Evolutionary conservation across 2,113 vertebrate species (phyloP), one percentile per base, ranked within the genome.

Genomic region (Strix uralensis): DNA sequence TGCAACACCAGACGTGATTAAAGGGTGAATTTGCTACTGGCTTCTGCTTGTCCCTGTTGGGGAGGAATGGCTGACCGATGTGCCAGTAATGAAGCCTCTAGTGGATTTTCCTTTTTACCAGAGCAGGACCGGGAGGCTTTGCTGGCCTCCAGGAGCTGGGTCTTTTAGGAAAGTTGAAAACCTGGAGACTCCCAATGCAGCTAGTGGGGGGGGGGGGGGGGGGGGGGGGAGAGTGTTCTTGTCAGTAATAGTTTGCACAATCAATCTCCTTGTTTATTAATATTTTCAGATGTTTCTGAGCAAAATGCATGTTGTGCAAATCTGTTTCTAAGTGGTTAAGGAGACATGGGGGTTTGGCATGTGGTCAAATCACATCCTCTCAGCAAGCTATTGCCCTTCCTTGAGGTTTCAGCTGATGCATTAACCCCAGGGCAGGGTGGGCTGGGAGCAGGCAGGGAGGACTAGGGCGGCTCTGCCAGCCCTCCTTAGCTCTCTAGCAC

Each of bases 271-370:
- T 4, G 65, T 85, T 91, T 94, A 69, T 95, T 92, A 82, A 82
- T 89, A 18, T 86, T 80, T 92, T 85, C 78, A 80, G 62, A 73
- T 92, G 73, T 88, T 96, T 87, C 94, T 81, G 81, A 91, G 71
- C 44, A 92, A 91, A 89, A 71, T 27, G 40, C 74, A 88, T 1
- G 1, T 92, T 86, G 77, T 78, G 44, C 78, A 90, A 62, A 94
- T 92, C 84, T 95, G 47, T 92, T 95, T 91, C 73, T 92, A 67
- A 75, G 85, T 73, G 91, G 66, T 38, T 75, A 63, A 79, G 59
- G 75, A 93, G 73, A 73, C 82, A 65, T 32, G 46, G 46, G 66
- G n/a, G 25, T 36, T 92, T 95, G 88, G 86, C 75, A 26, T 2
- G 9, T 32, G 17, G 46, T 84, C 83, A 88, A 21, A 65, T 93